Percentiles rank a stretch among this genome's conserved stretches.
These are phyloP conservation scores for Scaptomyza polygonia DNA, from an alignment of 2,888 invertebrate genomes.

Conservation along the genomic window DNA sequence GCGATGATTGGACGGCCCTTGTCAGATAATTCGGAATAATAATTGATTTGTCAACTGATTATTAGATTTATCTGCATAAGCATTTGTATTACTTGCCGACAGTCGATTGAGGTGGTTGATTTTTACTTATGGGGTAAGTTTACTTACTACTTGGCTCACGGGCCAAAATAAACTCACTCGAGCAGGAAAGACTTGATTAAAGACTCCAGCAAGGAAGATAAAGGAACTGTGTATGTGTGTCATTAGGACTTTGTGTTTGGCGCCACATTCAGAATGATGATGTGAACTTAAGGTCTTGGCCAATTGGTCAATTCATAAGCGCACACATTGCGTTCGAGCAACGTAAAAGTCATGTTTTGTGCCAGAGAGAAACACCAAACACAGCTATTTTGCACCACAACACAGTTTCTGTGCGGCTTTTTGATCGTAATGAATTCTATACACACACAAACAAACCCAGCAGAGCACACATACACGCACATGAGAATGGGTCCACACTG, in stretches of 20 bases:
- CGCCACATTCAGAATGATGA: constrained; percentile 29
- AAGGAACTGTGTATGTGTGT: constrained; percentile 37
- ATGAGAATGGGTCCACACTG: constrained; percentile 13
- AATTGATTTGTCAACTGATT: constrained; percentile 49
- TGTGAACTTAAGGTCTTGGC: constrained; percentile 27
- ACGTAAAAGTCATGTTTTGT: constrained; percentile 22
- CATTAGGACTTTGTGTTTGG: constrained; percentile 33
- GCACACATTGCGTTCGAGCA: constrained; percentile 49
- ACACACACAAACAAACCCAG: constrained; percentile 12
- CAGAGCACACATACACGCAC: constrained; percentile 14
- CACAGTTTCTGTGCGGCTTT: constrained; percentile 51
- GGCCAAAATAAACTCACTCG: not conserved
- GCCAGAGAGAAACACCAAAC: constrained; percentile 1
- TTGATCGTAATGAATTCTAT: constrained; percentile 33
- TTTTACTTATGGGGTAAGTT: not conserved
- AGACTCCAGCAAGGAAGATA: not conserved
- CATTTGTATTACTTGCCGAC: not conserved
- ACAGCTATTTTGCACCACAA: constrained; percentile 28
- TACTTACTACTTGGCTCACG: too few relatives aligned
- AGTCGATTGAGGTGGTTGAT: not conserved
- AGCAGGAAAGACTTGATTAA: constrained; percentile 16
- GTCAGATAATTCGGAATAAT: constrained; percentile 47
- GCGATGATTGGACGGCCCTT: constrained; percentile 56
- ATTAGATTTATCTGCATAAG: not conserved
- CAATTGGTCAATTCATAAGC: constrained; percentile 44